These are phyloP conservation scores for Pediacus dermestoides DNA, from an alignment of 2,888 invertebrate genomes.

Conservation along the genomic window DNA sequence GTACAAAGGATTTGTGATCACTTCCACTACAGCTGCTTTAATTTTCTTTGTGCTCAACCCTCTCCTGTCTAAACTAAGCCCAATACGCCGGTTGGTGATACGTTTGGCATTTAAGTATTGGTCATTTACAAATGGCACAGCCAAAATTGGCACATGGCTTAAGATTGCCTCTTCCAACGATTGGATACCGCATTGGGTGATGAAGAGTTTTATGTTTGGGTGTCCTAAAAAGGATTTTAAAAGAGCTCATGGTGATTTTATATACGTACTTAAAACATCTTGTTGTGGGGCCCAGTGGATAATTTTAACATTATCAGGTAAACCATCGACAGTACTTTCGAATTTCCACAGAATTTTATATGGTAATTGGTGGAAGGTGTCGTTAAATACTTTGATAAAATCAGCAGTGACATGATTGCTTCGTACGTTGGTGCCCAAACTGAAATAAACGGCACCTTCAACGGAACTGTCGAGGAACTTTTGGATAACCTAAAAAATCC, in stretches of 20 bases:
- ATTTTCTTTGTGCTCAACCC: constrained; percentile 29
- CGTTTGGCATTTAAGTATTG: constrained; percentile 29
- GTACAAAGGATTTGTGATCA: constrained; percentile 32
- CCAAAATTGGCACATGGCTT: constrained; percentile 13
- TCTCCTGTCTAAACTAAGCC: constrained; percentile 22
- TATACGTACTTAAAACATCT: constrained; percentile 21
- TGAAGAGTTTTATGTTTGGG: constrained; percentile 16
- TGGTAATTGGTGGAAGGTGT: constrained; percentile 18
- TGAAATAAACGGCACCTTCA: constrained; percentile 22
- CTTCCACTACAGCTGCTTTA: constrained; percentile 32
- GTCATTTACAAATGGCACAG: constrained; percentile 14
- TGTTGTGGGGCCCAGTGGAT: constrained; percentile 20
- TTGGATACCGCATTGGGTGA: constrained; percentile 16
- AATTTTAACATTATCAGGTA: constrained; percentile 18
- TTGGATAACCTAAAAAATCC: constrained; percentile 16
- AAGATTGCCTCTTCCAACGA: constrained; percentile 16
- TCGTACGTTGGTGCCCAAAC: constrained; percentile 21
- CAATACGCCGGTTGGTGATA: constrained; percentile 24
- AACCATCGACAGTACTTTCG: constrained; percentile 12
- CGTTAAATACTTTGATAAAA: constrained; percentile 10
- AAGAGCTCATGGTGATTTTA: no score
- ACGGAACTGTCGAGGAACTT: constrained; percentile 15
- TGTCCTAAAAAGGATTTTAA: no score
- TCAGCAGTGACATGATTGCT: constrained; percentile 13
- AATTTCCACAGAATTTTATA: constrained; percentile 24